Percentiles rank a stretch among this genome's conserved stretches.
These are phyloP conservation scores for Grammomys surdaster DNA, from an alignment of 2,113 vertebrate genomes.

Conservation along the genomic window DNA sequence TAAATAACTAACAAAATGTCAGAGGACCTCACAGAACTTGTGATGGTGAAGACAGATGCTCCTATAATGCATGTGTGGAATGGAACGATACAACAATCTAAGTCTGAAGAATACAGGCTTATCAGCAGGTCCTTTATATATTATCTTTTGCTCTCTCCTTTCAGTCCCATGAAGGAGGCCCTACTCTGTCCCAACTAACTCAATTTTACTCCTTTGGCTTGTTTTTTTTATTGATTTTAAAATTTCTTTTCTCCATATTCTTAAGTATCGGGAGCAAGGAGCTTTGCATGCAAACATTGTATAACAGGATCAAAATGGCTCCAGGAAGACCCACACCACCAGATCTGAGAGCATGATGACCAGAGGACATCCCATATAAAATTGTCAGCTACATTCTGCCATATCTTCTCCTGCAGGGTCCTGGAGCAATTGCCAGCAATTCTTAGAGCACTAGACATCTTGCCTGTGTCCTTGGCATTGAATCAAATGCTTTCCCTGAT, in stretches of 20 bases:
- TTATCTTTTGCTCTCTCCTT: not conserved
- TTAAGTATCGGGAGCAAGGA: not conserved
- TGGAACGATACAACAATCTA: not conserved
- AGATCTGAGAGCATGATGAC: not conserved
- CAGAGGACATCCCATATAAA: not conserved
- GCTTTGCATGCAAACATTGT: not conserved
- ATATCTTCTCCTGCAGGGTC: not conserved
- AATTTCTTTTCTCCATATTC: not conserved
- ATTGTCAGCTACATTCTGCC: fast-evolving
- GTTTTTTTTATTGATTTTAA: not conserved
- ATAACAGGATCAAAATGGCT: not conserved
- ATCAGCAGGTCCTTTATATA: not conserved
- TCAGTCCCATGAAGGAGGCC: not conserved
- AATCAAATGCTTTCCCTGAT: not conserved
- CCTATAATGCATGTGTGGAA: not conserved
- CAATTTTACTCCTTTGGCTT: not conserved
- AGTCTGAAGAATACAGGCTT: slow-evolving; percentile 36
- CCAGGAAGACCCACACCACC: not conserved
- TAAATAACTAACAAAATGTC: not conserved
- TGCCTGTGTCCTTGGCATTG: not conserved
- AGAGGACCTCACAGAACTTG: not conserved
- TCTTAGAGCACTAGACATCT: not conserved
- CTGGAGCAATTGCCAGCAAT: too few species aligned
- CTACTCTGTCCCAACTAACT: not conserved
- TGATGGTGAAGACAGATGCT: not conserved